Conservation (phyloP, 2,113 vertebrate genomes). For the Nycticebus coucang region DNA sequence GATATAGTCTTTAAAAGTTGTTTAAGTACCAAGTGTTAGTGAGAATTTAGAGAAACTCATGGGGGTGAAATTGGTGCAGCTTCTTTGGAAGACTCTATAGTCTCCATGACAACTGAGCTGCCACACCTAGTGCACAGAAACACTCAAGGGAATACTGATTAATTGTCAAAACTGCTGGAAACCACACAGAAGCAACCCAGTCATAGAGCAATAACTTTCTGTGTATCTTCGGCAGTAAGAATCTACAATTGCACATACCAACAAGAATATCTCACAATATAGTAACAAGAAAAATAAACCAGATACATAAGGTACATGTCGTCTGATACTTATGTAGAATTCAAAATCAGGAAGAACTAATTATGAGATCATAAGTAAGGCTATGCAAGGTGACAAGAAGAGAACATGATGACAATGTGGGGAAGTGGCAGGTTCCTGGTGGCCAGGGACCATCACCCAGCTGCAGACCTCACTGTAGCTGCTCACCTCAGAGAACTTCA, state of each 20-base stretch:
- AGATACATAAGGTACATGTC: accelerated
- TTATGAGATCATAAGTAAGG: accelerated
- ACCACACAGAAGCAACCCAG: accelerated
- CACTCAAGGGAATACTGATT: accelerated
- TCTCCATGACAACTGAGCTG: accelerated
- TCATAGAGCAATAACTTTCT: accelerated
- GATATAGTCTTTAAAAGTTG: not conserved
- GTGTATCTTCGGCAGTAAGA: not conserved
- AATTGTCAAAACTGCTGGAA: not conserved
- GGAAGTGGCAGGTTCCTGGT: too few relatives aligned
- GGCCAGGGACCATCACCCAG: too few relatives aligned
- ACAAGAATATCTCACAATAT: not conserved
- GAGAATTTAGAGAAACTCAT: accelerated
- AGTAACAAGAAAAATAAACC: too few relatives aligned
- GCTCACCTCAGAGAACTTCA: accelerated
- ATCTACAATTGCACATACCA: accelerated
- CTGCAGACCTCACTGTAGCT: accelerated
- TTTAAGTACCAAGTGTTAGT: too few relatives aligned
- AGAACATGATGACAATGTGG: accelerated
- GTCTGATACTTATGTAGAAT: not conserved
- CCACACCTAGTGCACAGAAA: too few relatives aligned
- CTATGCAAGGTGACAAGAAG: accelerated
- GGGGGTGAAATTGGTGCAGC: accelerated
- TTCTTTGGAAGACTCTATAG: not conserved
- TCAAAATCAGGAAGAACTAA: not conserved